phyloP scores from a whole-genome alignment of 2,888 invertebrate species.

The Ophion ventricosus region DNA sequence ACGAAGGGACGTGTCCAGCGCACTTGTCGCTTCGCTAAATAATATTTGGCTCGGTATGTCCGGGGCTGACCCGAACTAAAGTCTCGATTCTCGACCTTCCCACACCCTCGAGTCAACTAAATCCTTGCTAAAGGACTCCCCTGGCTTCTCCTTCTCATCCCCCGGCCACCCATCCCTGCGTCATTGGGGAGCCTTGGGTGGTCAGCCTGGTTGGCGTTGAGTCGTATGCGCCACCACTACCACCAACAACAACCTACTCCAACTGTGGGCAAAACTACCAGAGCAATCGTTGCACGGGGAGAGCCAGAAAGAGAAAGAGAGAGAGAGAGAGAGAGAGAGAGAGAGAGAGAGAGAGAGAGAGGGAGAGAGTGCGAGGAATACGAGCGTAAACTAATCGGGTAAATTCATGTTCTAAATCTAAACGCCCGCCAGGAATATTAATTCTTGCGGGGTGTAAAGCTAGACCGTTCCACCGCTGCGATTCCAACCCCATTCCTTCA shows the following conservation, averaged over 20 bases:
- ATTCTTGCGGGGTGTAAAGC: constrained; percentile 72
- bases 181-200: constrained; percentile 18
- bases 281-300: constrained; percentile 48
- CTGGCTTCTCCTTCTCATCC: constrained; percentile 18
- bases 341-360: constrained; percentile 45
- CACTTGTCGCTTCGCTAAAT: constrained; percentile 80
- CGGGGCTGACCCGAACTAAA: constrained; percentile 70
- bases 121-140: constrained; percentile 68
- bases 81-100: constrained; percentile 74
- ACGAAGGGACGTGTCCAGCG: constrained; percentile 77
- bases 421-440: constrained; percentile 81
- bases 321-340: constrained; percentile 27
- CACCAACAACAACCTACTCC: constrained; percentile 3
- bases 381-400: constrained; percentile 81
- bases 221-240: constrained; percentile 37
- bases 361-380: constrained; percentile 41
- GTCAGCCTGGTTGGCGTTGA: constrained; percentile 44
- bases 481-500: constrained; percentile 30
- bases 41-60: constrained; percentile 73
- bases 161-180: not conserved
- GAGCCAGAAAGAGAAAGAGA: constrained; percentile 1
- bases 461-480: constrained; percentile 44
- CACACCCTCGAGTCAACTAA: constrained; percentile 68
- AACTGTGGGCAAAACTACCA: constrained; percentile 61
- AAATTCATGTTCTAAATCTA: constrained; percentile 83